Base-by-base conservation (phyloP, 2,113 vertebrate genomes). In the Sorex araneus region DNA sequence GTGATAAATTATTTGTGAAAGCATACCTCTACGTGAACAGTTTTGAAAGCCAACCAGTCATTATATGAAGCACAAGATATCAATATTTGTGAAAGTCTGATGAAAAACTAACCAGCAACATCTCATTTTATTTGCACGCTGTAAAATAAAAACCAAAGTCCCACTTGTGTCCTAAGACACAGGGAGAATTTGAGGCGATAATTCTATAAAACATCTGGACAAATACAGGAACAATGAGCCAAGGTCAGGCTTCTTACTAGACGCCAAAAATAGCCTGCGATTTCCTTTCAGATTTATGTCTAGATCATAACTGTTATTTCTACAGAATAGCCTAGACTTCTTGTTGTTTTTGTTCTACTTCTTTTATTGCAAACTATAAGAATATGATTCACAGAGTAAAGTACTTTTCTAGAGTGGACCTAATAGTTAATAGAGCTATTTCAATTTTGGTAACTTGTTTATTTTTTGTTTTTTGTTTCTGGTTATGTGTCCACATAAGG, bases 241-340 rank as follows among this genome's bases (percentile, higher is more conserved):
- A 54, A 88, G 60, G 47, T 28, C n/a, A 76, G n/a, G 5, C 30
- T 74, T 87, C 77, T 87, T 32, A 81, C 47, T 25, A 95, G 30
- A 77, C 36, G 74, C 18, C 40, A 93, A 21, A 87, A 90, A 89
- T 78, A 71, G 19, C 54, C 74, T 91, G 92, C 78, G 27, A 28
- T 28, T 64, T 8, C 63, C 30, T 71, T 93, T 90, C 30, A 77
- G 84, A 66, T 89, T 91, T 89, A 93, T 95, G 95, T 93, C 40
- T 19, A 85, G 93, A 70, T n/a, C 8, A 11, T 40, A 34, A 12
- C 45, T 94, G 73, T 36, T 87, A 84, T 84, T 95, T 92, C 86
- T 92, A 89, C 15, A 50, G 63, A 86, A 32, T 8, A 82, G 9
- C 8, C 45, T 78, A 89, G 25, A 21, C 45, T 81, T 91, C 32